phyloP scores from a whole-genome alignment of 2,113 vertebrate genomes.

The Archilochus colubris region DNA sequence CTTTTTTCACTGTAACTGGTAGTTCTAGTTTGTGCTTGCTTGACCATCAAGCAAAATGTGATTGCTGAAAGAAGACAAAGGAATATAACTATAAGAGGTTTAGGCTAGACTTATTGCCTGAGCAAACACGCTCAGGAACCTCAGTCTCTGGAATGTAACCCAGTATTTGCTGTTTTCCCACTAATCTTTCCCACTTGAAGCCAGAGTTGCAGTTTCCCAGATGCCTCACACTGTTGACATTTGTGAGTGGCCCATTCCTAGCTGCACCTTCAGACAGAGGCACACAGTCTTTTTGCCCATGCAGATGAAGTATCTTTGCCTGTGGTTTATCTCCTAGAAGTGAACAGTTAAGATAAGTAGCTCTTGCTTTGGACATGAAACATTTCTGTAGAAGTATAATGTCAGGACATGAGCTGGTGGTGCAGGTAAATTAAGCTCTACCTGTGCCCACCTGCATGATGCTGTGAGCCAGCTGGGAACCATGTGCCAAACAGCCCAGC shows the following conservation, averaged over 20 bases:
- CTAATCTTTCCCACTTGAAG: background rate
- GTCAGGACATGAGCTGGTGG: accelerated
- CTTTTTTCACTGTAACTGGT: background rate
- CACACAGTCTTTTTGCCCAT: background rate
- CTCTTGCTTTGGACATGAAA: background rate
- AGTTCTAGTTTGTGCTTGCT: constrained; percentile 5
- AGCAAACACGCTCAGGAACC: background rate
- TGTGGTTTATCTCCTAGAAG: background rate
- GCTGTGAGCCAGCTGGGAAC: background rate
- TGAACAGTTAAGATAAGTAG: background rate
- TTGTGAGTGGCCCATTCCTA: background rate
- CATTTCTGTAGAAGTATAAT: background rate
- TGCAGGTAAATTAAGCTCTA: background rate
- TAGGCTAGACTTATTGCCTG: background rate
- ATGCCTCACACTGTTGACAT: accelerated
- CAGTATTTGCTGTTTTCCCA: background rate
- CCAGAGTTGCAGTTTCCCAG: background rate
- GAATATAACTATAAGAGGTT: background rate
- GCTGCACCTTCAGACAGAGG: background rate
- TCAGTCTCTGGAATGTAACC: background rate
- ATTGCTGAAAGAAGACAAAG: background rate
- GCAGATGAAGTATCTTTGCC: background rate
- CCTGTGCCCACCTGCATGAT: background rate
- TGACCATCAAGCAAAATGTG: background rate
- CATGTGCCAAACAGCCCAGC: background rate